Evolutionary conservation across 2,113 vertebrate species (phyloP), one percentile per base, ranked within the genome.

Genomic region (Daphoenositta chrysoptera): DNA sequence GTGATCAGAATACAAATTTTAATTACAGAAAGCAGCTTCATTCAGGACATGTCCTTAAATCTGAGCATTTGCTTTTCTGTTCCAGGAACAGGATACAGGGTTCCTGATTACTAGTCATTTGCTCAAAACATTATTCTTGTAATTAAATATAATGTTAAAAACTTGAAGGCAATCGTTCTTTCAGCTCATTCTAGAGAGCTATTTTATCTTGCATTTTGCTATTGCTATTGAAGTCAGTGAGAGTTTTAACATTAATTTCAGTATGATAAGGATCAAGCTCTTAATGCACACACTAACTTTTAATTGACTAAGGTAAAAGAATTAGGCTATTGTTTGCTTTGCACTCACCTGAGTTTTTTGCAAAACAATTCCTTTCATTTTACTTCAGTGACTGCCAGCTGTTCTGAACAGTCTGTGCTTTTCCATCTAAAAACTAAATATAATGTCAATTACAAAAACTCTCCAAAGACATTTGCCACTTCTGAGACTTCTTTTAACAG

Each of bases 401-500:
- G 72, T 83, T 90, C 72, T 84, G 81, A 92, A 90, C 53, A 72
- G 33, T 28, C 53, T 77, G 66, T 82, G 39, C 57, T 88, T 88
- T 81, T 91, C 42, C 54, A 65, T 92, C 39, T 90, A 80, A 76
- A 81, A 94, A 37, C 66, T 86, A 87, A 89, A 83, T 58, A 48
- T 51, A 78, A 81, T 60, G 64, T 19, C 45, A 87, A 39, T 89
- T 86, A 63, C 64, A 94, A 93, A 87, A 51, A 2, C 50, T 75
- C 79, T 90, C 75, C 50, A 76, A 87, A 96, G 60, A 80, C 17
- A 40, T 83, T 96, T 91, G 19, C 27, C 64, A 88, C 58, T 5
- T 57, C 93, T 95, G 69, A 89, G 64, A 83, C 39, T 89, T 73
- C 61, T 93, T 96, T 93, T 85, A 87, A 72, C 44, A 90, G 48